Evolutionary conservation across 2,113 vertebrate genomes (phyloP).

Genomic region (Prunella fulvescens): DNA sequence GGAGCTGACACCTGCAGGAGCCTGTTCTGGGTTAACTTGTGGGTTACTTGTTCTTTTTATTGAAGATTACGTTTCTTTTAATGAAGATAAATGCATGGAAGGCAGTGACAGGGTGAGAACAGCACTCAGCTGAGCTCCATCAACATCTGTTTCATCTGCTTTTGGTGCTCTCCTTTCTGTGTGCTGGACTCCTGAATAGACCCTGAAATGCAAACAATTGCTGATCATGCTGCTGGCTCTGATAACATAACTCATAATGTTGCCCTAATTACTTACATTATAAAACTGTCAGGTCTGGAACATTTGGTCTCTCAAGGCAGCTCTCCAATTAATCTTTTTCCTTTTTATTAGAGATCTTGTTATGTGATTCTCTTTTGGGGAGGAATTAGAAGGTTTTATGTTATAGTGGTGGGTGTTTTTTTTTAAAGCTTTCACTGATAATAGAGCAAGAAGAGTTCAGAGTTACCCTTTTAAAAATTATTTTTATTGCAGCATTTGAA

Average conservation of each 20-base stretch:
- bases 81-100: neutral
- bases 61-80: neutral
- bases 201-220: conserved; percentile 6
- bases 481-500: neutral
- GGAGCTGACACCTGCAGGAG: neutral
- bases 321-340: conserved; percentile 72
- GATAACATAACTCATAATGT: conserved; percentile 31
- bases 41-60: neutral
- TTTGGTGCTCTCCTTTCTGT: neutral
- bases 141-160: conserved; percentile 11
- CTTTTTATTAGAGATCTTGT: conserved; percentile 55
- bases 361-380: conserved; percentile 42
- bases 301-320: conserved; percentile 44
- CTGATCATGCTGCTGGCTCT: conserved; percentile 32
- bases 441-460: neutral
- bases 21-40: neutral
- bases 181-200: neutral
- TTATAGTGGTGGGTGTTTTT: neutral
- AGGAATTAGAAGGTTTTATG: conserved; percentile 12
- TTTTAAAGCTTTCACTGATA: neutral
- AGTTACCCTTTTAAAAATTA: neutral
- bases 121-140: neutral
- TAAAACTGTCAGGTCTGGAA: conserved; percentile 65
- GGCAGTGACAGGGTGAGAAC: neutral
- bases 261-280: conserved; percentile 55